Conservation (phyloP, 2,113 vertebrate genomes). For the Silurus meridionalis region DNA sequence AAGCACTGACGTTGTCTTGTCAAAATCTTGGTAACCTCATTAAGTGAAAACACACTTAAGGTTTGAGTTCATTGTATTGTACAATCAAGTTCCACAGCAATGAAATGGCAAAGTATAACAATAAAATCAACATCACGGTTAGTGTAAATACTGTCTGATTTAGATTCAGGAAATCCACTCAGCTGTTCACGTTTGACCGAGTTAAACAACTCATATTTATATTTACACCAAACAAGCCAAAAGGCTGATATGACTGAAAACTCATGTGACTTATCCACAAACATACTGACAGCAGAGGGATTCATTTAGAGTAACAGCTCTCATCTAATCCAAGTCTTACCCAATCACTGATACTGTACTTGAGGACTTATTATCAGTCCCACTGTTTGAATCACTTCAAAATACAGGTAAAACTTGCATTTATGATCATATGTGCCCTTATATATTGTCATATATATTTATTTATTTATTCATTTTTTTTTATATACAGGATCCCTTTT, state of each 20-base stretch:
- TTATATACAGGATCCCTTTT: no score
- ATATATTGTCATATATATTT: no score
- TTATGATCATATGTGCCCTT: no score
- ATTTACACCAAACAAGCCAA: background rate
- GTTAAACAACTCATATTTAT: conserved; percentile 17
- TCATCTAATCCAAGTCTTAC: background rate
- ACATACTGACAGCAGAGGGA: background rate
- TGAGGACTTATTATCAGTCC: no score
- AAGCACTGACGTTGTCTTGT: conserved; percentile 18
- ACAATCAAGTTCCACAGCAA: conserved; percentile 37
- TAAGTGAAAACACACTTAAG: conserved; percentile 5
- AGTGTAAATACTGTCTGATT: conserved; percentile 24
- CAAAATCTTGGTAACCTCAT: background rate
- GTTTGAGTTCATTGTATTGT: conserved; percentile 26
- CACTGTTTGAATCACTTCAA: no score
- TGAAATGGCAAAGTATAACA: conserved; percentile 37
- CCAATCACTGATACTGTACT: conserved; percentile 23
- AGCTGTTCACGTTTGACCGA: background rate
- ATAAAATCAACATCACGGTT: conserved; percentile 38
- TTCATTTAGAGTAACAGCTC: conserved; percentile 9
- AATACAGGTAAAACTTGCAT: no score
- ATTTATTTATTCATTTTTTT: no score
- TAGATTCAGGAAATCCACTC: conserved; percentile 35
- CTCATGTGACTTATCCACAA: conserved; percentile 23
- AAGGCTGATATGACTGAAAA: background rate